A percentile compares a stretch with the other conserved stretches of the same genome.
These are phyloP conservation scores for Gambusia yucatana DNA, from an alignment of 2,797 vertebrate species.

Conservation along the genomic window DNA sequence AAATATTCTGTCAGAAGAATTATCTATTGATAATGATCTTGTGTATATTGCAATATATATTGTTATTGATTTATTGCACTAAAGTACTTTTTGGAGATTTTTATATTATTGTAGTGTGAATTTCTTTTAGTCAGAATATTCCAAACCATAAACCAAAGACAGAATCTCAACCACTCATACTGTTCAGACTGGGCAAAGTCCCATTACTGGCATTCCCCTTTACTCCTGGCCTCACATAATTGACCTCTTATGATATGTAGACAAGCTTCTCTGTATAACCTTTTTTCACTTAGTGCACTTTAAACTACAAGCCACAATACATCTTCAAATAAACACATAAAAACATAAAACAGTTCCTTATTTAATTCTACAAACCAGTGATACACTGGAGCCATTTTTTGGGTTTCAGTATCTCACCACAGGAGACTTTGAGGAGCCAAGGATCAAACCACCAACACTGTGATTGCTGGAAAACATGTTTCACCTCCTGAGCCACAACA, in stretches of 20 bases:
- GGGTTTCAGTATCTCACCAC: not conserved
- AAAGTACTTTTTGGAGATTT: too few species aligned
- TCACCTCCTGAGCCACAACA: conserved; percentile 4
- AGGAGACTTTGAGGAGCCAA: conserved; percentile 1
- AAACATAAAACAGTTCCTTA: not conserved
- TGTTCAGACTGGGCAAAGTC: conserved; percentile 44
- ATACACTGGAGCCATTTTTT: not conserved
- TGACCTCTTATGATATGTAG: conserved; percentile 24
- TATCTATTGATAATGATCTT: too few species aligned
- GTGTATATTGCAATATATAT: too few species aligned
- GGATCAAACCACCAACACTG: conserved; percentile 12
- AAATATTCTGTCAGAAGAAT: too few species aligned
- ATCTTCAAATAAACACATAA: not conserved
- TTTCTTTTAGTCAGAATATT: not conserved
- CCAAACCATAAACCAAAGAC: conserved; percentile 20
- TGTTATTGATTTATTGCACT: too few species aligned
- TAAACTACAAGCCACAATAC: not conserved
- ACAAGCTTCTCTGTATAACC: not conserved
- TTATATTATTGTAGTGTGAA: too few species aligned
- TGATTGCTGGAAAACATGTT: conserved; percentile 12
- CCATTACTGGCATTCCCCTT: conserved; percentile 44
- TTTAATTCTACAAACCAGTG: conserved; percentile 6
- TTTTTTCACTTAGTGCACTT: not conserved
- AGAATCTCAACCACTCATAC: conserved; percentile 51
- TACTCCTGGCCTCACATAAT: conserved; percentile 27